Conservation (phyloP, 2,888 invertebrate genomes). For the Campopleginae sp. region DNA sequence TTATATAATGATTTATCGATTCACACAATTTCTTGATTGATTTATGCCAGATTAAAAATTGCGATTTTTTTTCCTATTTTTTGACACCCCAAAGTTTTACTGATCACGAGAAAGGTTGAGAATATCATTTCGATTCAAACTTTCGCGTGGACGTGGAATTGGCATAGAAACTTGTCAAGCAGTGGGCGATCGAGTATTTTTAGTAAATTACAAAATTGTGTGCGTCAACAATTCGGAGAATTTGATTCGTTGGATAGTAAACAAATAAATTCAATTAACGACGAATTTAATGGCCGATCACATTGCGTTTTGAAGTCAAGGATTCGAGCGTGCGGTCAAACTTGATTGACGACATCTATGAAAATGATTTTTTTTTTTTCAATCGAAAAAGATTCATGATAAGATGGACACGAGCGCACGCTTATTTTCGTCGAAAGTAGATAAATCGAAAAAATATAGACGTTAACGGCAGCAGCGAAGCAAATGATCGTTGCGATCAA, state of each 20-base stretch:
- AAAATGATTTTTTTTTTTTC: neutral
- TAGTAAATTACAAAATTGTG: neutral
- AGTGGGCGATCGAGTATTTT: neutral
- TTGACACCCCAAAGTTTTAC: neutral
- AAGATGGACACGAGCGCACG: constrained; percentile 31
- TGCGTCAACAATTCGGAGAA: neutral
- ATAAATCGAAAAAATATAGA: neutral
- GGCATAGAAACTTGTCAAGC: neutral
- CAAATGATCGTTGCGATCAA: constrained; percentile 12
- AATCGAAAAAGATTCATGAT: constrained; percentile 30
- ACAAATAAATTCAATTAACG: neutral
- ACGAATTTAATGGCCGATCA: constrained; percentile 4
- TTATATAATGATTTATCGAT: neutral
- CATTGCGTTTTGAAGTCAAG: constrained; percentile 5
- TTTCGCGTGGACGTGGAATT: neutral
- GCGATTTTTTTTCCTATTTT: neutral
- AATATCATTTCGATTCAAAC: neutral
- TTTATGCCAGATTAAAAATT: neutral
- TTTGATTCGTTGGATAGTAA: neutral
- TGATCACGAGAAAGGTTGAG: neutral
- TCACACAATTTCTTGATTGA: neutral
- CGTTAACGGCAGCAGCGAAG: neutral
- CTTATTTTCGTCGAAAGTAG: neutral
- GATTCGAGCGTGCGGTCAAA: constrained; percentile 13
- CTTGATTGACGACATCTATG: constrained; percentile 3